A percentile compares a stretch with the other conserved stretches of the same genome.
phyloP scores from a whole-genome alignment of 2,797 vertebrate species.

The Danio kyathit region DNA sequence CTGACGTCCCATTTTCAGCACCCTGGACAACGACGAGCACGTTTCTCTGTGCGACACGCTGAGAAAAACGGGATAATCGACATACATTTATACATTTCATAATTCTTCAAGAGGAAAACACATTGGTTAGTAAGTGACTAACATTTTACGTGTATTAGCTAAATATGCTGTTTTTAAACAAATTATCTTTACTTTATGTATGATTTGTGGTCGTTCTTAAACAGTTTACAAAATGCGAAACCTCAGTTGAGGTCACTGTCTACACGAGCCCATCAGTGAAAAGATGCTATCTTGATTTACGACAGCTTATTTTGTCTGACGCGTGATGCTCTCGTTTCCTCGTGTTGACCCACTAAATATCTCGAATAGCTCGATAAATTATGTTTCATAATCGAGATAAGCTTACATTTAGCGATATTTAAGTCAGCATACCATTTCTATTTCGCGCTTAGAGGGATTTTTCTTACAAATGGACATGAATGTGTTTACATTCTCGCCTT shows the following conservation, averaged over 20 bases:
- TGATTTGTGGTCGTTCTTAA: background rate
- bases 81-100: constrained; percentile 1
- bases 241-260: background rate
- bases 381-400: too few relatives aligned
- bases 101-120: background rate
- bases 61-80: constrained; percentile 30
- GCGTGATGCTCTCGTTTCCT: background rate
- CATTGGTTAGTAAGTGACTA: constrained; percentile 18
- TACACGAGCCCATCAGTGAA: background rate
- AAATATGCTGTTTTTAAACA: background rate
- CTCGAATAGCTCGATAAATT: constrained; percentile 4
- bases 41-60: constrained; percentile 31
- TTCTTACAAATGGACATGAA: constrained; percentile 3
- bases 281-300: constrained; percentile 27
- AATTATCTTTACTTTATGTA: background rate
- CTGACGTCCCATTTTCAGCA: constrained; percentile 58
- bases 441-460: background rate
- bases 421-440: background rate
- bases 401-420: background rate
- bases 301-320: constrained; percentile 1
- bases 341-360: constrained; percentile 49
- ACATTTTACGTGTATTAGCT: constrained; percentile 1
- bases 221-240: background rate
- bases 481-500: constrained; percentile 73
- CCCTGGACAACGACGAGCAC: constrained; percentile 60